Conservation (phyloP, 2,888 invertebrate species). For the Spilarctia lutea region DNA sequence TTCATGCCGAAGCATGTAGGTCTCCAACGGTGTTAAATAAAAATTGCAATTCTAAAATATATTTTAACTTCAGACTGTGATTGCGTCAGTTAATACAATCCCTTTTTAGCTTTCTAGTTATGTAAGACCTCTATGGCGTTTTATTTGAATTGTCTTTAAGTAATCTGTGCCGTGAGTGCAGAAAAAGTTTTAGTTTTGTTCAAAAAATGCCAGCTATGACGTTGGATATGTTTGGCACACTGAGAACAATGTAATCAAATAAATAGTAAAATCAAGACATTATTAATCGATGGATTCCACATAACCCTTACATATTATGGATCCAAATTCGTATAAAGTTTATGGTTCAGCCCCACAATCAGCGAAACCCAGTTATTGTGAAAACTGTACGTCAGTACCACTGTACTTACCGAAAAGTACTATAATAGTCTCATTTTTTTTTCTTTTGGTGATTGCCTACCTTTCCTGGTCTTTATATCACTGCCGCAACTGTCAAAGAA, state of each 20-base stretch:
- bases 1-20: no score
- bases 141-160: neutral
- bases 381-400: neutral
- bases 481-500: slow-evolving; percentile 43
- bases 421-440: neutral
- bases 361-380: neutral
- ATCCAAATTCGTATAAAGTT: neutral
- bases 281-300: slow-evolving; percentile 2
- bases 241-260: slow-evolving; percentile 3
- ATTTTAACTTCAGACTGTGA: no score
- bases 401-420: slow-evolving; percentile 1
- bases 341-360: neutral
- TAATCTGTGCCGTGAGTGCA: neutral
- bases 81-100: neutral
- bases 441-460: slow-evolving; percentile 54
- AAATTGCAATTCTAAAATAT: no score
- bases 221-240: neutral
- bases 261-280: neutral
- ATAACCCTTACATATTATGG: slow-evolving; percentile 7
- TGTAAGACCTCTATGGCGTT: neutral
- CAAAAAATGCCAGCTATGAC: neutral
- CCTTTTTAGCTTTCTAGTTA: neutral
- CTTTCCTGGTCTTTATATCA: slow-evolving; percentile 58
- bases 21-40: no score
- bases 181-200: neutral